These are phyloP conservation scores for Timema podura DNA, from an alignment of 2,888 invertebrate genomes.

Conservation along the genomic window DNA sequence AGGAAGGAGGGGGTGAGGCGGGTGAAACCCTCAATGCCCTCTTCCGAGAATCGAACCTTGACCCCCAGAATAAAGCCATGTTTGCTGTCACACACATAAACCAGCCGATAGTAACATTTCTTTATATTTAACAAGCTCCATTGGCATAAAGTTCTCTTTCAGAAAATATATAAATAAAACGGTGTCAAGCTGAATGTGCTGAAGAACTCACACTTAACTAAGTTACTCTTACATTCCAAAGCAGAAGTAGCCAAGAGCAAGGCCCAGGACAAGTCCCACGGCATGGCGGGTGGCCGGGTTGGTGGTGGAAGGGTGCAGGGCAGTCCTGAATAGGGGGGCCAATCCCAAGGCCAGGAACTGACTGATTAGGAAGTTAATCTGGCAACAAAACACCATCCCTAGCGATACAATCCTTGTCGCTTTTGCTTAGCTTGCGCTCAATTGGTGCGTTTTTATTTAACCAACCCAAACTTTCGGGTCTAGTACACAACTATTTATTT, in stretches of 20 bases:
- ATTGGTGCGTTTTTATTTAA: no score
- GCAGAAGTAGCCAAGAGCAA: constrained; percentile 81
- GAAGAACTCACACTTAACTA: not conserved
- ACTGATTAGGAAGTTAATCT: constrained; percentile 82
- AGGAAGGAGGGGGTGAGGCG: no score
- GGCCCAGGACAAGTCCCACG: constrained; percentile 72
- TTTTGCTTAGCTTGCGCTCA: no score
- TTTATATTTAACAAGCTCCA: no score
- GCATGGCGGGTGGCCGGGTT: constrained; percentile 68
- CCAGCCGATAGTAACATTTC: not conserved
- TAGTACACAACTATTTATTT: no score
- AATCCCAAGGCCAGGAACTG: constrained; percentile 76
- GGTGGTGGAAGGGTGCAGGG: constrained; percentile 66
- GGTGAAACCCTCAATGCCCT: no score
- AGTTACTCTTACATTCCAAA: constrained; percentile 69
- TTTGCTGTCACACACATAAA: not conserved
- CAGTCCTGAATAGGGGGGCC: constrained; percentile 73
- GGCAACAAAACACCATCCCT: no score
- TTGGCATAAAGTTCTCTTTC: no score
- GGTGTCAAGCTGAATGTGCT: not conserved
- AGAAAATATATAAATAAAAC: no score
- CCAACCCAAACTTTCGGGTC: no score
- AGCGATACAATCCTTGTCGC: no score
- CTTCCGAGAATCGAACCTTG: no score
- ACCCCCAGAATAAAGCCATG: not conserved